These are phyloP conservation scores for Hormiphora californensis DNA, from an alignment of 37 sponge, comb jelly and placozoan species.

Conservation along the genomic window DNA sequence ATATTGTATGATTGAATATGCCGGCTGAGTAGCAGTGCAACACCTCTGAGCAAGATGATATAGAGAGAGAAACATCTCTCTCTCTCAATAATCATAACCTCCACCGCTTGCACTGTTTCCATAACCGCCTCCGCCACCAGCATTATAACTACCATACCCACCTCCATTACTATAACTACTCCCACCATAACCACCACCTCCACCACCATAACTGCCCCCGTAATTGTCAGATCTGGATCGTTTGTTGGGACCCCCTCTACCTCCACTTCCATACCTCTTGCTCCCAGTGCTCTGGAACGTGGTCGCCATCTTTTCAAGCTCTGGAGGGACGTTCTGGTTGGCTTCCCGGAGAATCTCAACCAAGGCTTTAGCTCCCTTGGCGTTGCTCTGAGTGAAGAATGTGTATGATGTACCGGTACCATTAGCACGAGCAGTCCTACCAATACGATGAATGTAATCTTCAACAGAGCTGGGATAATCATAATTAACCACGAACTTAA, in stretches of 20 bases:
- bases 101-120: no score
- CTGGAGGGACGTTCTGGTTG: constrained; percentile 56
- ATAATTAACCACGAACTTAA: constrained; percentile 52
- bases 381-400: constrained; percentile 55
- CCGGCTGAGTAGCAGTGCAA: no score
- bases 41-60: no score
- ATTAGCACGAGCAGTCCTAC: constrained; percentile 57
- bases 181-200: constrained; percentile 18
- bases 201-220: neutral
- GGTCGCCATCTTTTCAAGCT: constrained; percentile 34
- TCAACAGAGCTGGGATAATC: constrained; percentile 57
- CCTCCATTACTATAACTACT: no score
- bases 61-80: no score
- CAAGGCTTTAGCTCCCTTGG: constrained; percentile 48
- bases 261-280: neutral
- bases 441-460: constrained; percentile 58
- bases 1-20: no score
- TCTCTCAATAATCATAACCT: no score
- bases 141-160: no score
- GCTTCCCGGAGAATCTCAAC: constrained; percentile 53
- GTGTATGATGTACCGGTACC: constrained; percentile 55
- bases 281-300: neutral
- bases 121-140: no score
- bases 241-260: constrained; percentile 13
- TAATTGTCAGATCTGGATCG: neutral